phyloP scores from a whole-genome alignment of 2,113 vertebrate species.

The Poeciliopsis retropinna region DNA sequence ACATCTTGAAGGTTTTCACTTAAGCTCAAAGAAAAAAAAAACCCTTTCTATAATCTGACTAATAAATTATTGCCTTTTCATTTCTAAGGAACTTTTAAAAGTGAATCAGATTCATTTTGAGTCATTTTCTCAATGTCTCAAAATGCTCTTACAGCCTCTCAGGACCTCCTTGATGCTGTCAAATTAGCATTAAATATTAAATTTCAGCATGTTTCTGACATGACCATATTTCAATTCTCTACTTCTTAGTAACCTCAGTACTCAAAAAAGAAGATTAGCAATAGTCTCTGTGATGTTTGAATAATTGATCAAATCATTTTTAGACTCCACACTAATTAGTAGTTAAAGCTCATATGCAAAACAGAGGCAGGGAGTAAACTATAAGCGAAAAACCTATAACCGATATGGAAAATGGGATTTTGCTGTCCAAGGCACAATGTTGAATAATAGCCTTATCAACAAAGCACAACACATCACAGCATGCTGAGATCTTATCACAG shows the following conservation, averaged over 20 bases:
- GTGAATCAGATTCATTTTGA: conserved; percentile 24
- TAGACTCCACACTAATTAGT: conserved; percentile 47
- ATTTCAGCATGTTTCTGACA: conserved; percentile 40
- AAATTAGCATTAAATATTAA: conserved; percentile 49
- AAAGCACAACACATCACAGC: conserved; percentile 64
- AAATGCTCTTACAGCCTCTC: conserved; percentile 23
- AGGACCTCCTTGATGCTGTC: conserved; percentile 34
- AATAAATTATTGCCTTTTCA: conserved; percentile 28
- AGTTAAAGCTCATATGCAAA: conserved; percentile 31
- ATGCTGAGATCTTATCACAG: conserved; percentile 61
- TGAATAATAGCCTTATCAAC: conserved; percentile 72
- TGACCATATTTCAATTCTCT: conserved; percentile 34
- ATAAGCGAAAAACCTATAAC: conserved; percentile 39
- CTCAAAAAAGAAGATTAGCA: conserved; percentile 55
- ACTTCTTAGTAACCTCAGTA: conserved; percentile 28
- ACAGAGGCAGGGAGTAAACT: conserved; percentile 33
- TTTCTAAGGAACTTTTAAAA: conserved; percentile 26
- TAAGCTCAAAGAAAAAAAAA: conserved; percentile 1
- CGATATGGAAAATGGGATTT: conserved; percentile 50
- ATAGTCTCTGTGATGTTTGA: conserved; percentile 35
- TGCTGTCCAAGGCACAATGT: conserved; percentile 62
- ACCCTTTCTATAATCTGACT: conserved; percentile 9
- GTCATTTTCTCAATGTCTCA: conserved; percentile 26
- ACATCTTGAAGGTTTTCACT: conserved; percentile 6
- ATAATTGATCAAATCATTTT: conserved; percentile 53